Base-by-base conservation (phyloP, 2,888 invertebrate species). In the Rugalucina vietnamica region DNA sequence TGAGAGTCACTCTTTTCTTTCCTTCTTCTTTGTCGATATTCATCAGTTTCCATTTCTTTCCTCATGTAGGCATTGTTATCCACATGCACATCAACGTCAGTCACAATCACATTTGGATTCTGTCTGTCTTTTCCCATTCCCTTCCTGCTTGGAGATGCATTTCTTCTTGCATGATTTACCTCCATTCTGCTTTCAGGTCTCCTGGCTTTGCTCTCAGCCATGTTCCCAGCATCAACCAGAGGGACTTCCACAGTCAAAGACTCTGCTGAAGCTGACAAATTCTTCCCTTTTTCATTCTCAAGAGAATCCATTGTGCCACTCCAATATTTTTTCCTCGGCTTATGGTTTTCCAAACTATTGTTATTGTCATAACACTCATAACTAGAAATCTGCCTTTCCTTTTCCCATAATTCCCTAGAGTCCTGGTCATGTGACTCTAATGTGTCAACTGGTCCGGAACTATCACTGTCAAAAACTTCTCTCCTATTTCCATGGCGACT, bases 81-180 rank as follows among this genome's bases (percentile, higher is more conserved):
- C 0, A 71, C 71, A 60, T 82, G 81, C 8, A 85, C 81, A 27
- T 80, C 79, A n/a, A 81, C 87, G 32, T 75, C 72, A 0, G 87
- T 87, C 8, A 87, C 76, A 24, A 87, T 76, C 2, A 87, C 87
- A 70, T 87, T 78, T 2, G 87, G 87, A 70, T 87, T 78, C 0
- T 84, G 87, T 14, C 78, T 49, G 5, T 60, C 49, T 29, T 71
- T 24, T 36, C 34, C 71, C 39, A 24, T 27, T n/a, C 8, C 8
- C 18, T 43, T 43, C 43, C 43, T 43, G 43, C 43, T 43, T 43
- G 43, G 43, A 12, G 43, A 43, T 43, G 43, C 43, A 43, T 43
- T 18, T 18, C 43, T 43, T 18, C 43, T 43, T 12, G 18, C 8
- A 8, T 43, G 43, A 43, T 43, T 43, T 12, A 18, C 43, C 18